These are phyloP conservation scores for Platyscelio sp. DNA, from an alignment of 2,888 invertebrate species.

Conservation along the genomic window DNA sequence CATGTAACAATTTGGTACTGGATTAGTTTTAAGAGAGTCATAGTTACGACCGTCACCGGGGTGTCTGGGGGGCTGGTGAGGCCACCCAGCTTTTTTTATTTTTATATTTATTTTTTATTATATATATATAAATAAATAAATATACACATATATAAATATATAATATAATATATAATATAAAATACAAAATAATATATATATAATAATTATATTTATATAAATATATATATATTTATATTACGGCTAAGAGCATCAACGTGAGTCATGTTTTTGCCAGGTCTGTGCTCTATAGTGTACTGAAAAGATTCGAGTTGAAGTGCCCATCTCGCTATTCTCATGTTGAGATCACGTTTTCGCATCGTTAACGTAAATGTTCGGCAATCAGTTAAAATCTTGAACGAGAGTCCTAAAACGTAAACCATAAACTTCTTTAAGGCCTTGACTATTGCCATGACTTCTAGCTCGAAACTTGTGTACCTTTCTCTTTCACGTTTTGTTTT, in stretches of 20 bases:
- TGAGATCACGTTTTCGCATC: constrained; percentile 52
- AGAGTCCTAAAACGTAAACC: constrained; percentile 30
- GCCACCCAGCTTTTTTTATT: no score
- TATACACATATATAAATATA: no score
- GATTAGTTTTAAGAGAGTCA: no score
- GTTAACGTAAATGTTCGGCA: constrained; percentile 44
- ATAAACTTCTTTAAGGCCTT: constrained; percentile 63
- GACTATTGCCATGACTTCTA: constrained; percentile 70
- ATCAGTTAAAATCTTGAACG: constrained; percentile 59
- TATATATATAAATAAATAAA: no score
- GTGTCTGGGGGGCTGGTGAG: no score
- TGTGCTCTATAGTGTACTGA: constrained; percentile 28
- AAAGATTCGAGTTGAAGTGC: constrained; percentile 29
- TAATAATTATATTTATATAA: no score
- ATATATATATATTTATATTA: no score
- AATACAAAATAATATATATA: no score
- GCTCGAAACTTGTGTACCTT: constrained; percentile 73
- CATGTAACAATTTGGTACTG: not conserved
- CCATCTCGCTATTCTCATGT: constrained; percentile 43
- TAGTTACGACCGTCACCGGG: no score
- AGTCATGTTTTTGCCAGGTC: constrained; percentile 26
- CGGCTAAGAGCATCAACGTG: constrained; percentile 54
- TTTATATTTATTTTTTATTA: no score
- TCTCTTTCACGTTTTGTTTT: constrained; percentile 71
- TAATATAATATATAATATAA: no score